Percentiles rank a stretch among this genome's conserved stretches.
Evolutionary conservation across 2,113 vertebrate species (phyloP).

Genomic region (Clarias macrocephalus): DNA sequence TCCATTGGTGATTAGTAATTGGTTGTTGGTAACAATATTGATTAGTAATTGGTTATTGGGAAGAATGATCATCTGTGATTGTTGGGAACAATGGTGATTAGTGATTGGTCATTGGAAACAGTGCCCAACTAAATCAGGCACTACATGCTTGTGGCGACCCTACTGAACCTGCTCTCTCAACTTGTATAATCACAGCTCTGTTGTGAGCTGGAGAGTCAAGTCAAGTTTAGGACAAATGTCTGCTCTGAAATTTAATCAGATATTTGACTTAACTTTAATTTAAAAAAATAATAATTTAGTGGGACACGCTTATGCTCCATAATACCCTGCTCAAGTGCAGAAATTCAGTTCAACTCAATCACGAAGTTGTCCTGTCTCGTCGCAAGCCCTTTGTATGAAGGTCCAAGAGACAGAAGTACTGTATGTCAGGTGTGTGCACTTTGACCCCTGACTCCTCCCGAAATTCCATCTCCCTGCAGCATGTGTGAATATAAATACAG

Average conservation of each 20-base stretch:
- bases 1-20: neutral
- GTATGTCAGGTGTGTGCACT: slow-evolving; percentile 59
- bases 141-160: neutral
- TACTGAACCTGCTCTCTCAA: neutral
- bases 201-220: neutral
- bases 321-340: neutral
- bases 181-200: neutral
- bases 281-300: no score
- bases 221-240: neutral
- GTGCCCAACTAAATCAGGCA: neutral
- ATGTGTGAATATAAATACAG: slow-evolving; percentile 43
- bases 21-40: neutral
- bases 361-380: neutral
- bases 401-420: slow-evolving; percentile 54
- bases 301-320: neutral
- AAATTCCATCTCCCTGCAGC: slow-evolving; percentile 1
- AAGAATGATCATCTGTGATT: neutral
- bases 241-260: neutral
- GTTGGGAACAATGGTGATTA: neutral
- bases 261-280: neutral
- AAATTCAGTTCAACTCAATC: neutral
- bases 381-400: neutral
- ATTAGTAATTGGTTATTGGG: neutral
- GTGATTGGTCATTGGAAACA: neutral
- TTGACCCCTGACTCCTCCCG: slow-evolving; percentile 18